Conservation (phyloP, 2,113 vertebrate genomes). For the Setophaga kirtlandii region DNA sequence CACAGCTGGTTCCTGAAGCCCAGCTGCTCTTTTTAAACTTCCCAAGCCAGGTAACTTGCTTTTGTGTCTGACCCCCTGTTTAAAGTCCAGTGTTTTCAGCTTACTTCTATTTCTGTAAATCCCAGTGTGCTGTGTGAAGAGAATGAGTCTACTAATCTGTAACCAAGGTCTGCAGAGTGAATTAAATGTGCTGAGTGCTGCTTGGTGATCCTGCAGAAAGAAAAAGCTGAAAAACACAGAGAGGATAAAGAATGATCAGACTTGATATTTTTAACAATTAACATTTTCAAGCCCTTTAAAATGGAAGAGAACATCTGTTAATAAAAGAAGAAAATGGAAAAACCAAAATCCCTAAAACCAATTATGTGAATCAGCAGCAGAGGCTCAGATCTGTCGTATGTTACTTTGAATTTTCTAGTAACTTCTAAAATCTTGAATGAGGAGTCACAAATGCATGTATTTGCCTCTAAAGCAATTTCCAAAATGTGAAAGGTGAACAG, state of each 20-base stretch:
- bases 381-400: background rate
- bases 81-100: background rate
- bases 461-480: constrained; percentile 21
- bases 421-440: background rate
- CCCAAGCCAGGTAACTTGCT: background rate
- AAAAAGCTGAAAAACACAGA: background rate
- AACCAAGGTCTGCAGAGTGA: background rate
- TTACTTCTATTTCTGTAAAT: background rate
- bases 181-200: background rate
- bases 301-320: background rate
- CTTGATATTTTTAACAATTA: constrained; percentile 31
- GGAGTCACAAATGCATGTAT: background rate
- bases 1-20: background rate
- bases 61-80: background rate
- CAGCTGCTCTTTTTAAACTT: background rate
- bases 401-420: background rate
- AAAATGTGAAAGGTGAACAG: background rate
- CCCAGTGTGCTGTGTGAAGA: background rate
- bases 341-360: background rate
- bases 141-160: background rate
- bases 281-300: constrained; percentile 21
- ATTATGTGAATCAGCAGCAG: background rate
- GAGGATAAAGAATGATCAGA: background rate
- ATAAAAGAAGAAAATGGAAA: constrained; percentile 37
- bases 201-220: background rate